These are phyloP conservation scores for Malacosoma neustria DNA, from an alignment of 2,888 invertebrate species.

Conservation along the genomic window DNA sequence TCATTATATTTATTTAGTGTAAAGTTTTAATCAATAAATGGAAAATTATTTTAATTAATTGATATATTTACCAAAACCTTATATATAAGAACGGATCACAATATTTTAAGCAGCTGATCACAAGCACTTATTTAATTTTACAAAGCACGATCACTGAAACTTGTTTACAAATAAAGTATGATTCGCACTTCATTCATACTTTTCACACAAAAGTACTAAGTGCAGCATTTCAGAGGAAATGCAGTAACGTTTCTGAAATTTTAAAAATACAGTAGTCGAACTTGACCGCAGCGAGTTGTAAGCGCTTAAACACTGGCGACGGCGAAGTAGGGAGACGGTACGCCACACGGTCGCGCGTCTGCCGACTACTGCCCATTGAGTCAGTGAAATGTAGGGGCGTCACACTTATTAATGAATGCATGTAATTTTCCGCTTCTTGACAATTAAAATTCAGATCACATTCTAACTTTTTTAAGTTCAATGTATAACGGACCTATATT, in stretches of 20 bases:
- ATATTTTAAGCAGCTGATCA: conserved; percentile 37
- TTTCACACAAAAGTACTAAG: not conserved
- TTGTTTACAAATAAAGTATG: conserved; percentile 44
- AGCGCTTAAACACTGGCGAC: not conserved
- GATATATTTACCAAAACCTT: no score
- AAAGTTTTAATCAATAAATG: no score
- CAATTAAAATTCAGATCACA: conserved; percentile 35
- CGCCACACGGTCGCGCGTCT: conserved; percentile 19
- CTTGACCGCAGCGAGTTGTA: conserved; percentile 22
- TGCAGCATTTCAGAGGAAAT: not conserved
- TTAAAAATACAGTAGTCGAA: not conserved
- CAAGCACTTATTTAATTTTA: conserved; percentile 20
- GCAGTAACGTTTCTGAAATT: not conserved
- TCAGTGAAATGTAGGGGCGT: conserved; percentile 64
- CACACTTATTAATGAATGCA: conserved; percentile 33
- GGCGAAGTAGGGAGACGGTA: conserved; percentile 2
- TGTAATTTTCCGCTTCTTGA: conserved; percentile 55
- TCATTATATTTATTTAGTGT: no score
- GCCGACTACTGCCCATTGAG: conserved; percentile 28
- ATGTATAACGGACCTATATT: no score
- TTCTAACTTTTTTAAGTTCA: conserved; percentile 18
- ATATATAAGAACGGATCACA: conserved; percentile 20
- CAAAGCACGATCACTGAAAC: conserved; percentile 24
- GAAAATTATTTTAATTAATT: no score
- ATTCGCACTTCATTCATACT: conserved; percentile 3